phyloP scores from a whole-genome alignment of 1,140 invertebrate species.

The Eulimnadia texana region DNA sequence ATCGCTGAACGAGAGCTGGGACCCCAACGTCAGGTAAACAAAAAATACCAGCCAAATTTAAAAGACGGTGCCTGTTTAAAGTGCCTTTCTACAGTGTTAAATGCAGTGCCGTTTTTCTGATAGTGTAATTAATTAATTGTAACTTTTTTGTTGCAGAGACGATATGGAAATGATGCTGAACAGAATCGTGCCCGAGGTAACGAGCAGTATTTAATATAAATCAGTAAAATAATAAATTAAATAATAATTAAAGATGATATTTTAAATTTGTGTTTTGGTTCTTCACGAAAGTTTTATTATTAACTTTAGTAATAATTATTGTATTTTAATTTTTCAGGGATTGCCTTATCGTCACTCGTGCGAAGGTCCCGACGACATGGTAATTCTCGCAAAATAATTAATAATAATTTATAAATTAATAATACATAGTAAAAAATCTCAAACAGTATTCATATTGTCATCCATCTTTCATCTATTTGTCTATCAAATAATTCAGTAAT shows the following conservation, averaged over 20 bases:
- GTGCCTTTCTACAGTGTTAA: too few relatives aligned
- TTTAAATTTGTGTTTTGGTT: slow-evolving; percentile 21
- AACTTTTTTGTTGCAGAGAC: slow-evolving; percentile 38
- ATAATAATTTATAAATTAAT: too few relatives aligned
- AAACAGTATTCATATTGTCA: too few relatives aligned
- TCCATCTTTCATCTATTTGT: too few relatives aligned
- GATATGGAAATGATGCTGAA: slow-evolving; percentile 99
- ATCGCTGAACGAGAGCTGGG: slow-evolving; percentile 94
- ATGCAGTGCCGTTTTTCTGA: slow-evolving; percentile 18
- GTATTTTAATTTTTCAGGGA: slow-evolving; percentile 36
- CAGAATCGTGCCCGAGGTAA: slow-evolving; percentile 89
- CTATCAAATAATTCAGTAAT: too few relatives aligned
- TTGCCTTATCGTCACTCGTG: slow-evolving; percentile 88
- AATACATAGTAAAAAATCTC: too few relatives aligned
- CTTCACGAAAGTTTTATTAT: background rate
- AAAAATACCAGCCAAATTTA: background rate
- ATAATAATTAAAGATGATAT: too few relatives aligned
- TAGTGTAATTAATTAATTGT: slow-evolving; percentile 12
- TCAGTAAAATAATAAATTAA: too few relatives aligned
- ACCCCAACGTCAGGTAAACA: slow-evolving; percentile 68
- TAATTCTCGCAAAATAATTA: background rate
- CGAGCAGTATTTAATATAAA: too few relatives aligned
- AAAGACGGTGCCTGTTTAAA: too few relatives aligned
- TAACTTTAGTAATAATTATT: slow-evolving; percentile 3
- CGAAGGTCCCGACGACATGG: slow-evolving; percentile 97